These are phyloP conservation scores for Hemicentrotus pulcherrimus DNA, from an alignment of 35 echinoderm and acorn worm genomes.

Conservation along the genomic window DNA sequence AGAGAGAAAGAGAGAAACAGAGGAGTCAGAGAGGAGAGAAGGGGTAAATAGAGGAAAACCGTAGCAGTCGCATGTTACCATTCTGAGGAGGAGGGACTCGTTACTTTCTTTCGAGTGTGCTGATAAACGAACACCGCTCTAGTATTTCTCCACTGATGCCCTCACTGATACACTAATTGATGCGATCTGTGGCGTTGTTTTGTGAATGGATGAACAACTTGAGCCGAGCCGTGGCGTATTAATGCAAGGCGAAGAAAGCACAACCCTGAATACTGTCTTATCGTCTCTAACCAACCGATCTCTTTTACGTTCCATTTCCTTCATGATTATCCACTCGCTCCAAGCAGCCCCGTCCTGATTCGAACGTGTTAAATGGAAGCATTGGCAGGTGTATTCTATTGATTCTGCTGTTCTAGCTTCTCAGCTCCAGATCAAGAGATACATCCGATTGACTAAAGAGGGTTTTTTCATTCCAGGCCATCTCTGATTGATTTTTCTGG, in stretches of 20 bases:
- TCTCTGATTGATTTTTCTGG: too few species aligned
- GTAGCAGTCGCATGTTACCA: not conserved
- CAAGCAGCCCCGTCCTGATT: not conserved
- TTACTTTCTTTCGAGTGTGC: not conserved
- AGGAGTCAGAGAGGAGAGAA: not conserved
- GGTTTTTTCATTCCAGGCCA: too few species aligned
- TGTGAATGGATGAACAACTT: not conserved
- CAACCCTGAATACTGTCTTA: not conserved
- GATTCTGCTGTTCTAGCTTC: not conserved
- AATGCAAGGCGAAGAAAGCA: not conserved
- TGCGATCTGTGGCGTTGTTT: not conserved
- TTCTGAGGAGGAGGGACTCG: not conserved
- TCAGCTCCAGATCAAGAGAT: not conserved
- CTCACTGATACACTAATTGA: not conserved
- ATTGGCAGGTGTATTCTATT: not conserved
- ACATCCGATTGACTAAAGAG: not conserved
- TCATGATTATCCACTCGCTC: not conserved
- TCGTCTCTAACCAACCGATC: not conserved
- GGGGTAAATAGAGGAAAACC: not conserved
- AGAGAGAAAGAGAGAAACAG: not conserved
- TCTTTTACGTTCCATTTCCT: not conserved
- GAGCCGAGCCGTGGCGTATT: not conserved
- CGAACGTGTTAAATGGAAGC: not conserved
- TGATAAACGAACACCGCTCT: not conserved
- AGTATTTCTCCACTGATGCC: not conserved